Evolutionary conservation across 1,140 invertebrate species (phyloP).

Genomic region (Drosophila eugracilis): DNA sequence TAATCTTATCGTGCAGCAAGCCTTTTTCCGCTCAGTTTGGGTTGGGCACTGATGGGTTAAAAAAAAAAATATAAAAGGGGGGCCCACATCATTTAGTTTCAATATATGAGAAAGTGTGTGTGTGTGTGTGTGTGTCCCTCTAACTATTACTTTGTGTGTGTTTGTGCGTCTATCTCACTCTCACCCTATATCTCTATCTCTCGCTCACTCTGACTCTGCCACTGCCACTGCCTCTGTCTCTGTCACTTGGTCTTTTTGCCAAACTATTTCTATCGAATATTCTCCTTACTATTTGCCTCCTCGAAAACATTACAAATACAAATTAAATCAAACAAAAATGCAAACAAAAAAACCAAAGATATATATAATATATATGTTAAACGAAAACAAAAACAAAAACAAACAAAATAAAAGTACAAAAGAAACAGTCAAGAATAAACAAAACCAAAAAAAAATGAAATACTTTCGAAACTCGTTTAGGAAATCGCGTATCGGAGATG

Average conservation of each 20-base stretch:
- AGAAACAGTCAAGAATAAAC: conserved; percentile 7
- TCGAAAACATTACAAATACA: conserved; percentile 34
- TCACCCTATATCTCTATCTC: background rate
- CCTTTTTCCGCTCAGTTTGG: conserved; percentile 71
- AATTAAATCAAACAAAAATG: conserved; percentile 32
- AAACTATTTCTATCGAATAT: conserved; percentile 32
- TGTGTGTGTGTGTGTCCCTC: conserved; percentile 9
- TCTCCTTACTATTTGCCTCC: conserved; percentile 28
- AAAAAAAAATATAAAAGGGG: no score
- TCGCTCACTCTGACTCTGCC: background rate
- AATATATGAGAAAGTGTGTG: background rate
- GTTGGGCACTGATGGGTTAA: conserved; percentile 4
- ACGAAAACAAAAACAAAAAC: conserved; percentile 15
- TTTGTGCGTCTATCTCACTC: conserved; percentile 3
- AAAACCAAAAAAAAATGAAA: conserved; percentile 44
- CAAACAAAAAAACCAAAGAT: no score
- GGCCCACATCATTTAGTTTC: conserved; percentile 34
- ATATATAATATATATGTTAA: conserved; percentile 32
- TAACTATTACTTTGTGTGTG: background rate
- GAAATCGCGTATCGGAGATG: conserved; percentile 84
- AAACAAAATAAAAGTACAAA: conserved; percentile 21
- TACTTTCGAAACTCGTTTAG: conserved; percentile 77
- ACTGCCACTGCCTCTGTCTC: background rate
- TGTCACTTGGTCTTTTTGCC: conserved; percentile 9
- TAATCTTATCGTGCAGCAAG: conserved; percentile 79